A percentile compares a stretch with the other conserved stretches of the same genome.
Evolutionary conservation across 2,113 vertebrate genomes (phyloP).

Genomic region (Pimephales promelas): DNA sequence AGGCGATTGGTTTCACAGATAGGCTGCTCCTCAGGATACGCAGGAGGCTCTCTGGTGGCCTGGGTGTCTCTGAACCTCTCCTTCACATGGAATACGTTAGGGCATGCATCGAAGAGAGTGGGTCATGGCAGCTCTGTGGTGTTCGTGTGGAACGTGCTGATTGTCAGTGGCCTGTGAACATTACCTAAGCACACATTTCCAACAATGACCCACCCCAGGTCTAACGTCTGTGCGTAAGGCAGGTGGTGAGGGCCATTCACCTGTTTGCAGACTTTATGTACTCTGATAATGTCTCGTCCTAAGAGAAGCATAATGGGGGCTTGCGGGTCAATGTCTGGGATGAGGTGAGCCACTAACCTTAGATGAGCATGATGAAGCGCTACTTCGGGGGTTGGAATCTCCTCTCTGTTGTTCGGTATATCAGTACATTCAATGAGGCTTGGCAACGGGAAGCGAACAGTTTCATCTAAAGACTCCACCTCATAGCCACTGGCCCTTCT

Average conservation of each 20-base stretch:
- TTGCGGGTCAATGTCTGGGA: conserved; percentile 25
- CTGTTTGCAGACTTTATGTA: conserved; percentile 47
- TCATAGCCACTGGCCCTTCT: conserved; percentile 32
- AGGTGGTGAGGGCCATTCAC: conserved; percentile 43
- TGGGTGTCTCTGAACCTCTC: too few relatives aligned
- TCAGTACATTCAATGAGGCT: conserved; percentile 55
- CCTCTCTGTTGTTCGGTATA: conserved; percentile 42
- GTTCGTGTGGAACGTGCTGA: too few relatives aligned
- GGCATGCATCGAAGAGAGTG: too few relatives aligned
- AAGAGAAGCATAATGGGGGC: conserved; percentile 41
- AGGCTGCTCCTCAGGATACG: too few relatives aligned
- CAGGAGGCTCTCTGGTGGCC: too few relatives aligned
- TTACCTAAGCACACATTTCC: conserved; percentile 44
- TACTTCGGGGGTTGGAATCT: conserved; percentile 5
- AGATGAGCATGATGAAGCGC: conserved; percentile 30
- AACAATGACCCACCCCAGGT: conserved; percentile 53
- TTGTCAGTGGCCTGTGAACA: conserved; percentile 18
- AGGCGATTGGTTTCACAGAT: too few relatives aligned
- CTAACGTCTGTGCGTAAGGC: conserved; percentile 52
- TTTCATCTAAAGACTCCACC: conserved; percentile 34
- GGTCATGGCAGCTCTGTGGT: too few relatives aligned
- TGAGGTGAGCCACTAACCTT: conserved; percentile 39
- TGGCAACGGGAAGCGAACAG: conserved; percentile 26
- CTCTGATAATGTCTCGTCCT: conserved; percentile 41
- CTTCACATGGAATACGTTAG: too few relatives aligned